phyloP scores from a whole-genome alignment of 2,888 invertebrate species.

The Hypolimnas misippus region DNA sequence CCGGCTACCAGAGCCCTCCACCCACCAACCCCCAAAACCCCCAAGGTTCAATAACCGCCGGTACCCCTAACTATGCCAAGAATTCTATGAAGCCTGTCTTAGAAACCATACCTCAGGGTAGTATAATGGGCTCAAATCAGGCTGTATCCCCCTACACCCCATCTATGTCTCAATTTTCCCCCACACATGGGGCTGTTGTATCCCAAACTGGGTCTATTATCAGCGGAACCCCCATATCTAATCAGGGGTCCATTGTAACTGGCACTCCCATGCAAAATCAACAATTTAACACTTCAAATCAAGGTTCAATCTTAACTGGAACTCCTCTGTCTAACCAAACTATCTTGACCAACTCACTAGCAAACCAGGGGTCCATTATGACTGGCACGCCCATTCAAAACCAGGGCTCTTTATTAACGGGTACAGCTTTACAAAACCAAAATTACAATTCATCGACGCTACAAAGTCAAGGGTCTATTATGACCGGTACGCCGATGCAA shows the following conservation, averaged over 20 bases:
- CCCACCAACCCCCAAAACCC: slow-evolving; percentile 51
- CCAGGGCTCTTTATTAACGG: slow-evolving; percentile 18
- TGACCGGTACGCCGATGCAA: slow-evolving; percentile 18
- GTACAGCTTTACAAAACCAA: slow-evolving; percentile 21
- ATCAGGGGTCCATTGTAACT: slow-evolving; percentile 32
- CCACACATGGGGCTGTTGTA: slow-evolving; percentile 48
- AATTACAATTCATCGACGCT: not conserved
- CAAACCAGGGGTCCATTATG: slow-evolving; percentile 32
- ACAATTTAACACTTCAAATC: slow-evolving; percentile 17
- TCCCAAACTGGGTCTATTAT: slow-evolving; percentile 45
- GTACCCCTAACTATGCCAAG: slow-evolving; percentile 55
- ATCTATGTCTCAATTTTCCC: slow-evolving; percentile 47
- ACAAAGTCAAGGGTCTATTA: slow-evolving; percentile 28
- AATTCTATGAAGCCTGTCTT: slow-evolving; percentile 62
- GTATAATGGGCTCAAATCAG: slow-evolving; percentile 57
- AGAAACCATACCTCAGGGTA: slow-evolving; percentile 74
- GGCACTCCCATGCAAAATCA: slow-evolving; percentile 44
- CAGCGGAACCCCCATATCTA: slow-evolving; percentile 40
- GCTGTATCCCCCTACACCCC: slow-evolving; percentile 54
- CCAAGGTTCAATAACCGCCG: slow-evolving; percentile 55
- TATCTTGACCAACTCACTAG: slow-evolving; percentile 14
- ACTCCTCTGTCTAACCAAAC: slow-evolving; percentile 26
- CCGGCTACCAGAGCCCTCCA: slow-evolving; percentile 58
- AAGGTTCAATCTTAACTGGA: slow-evolving; percentile 26
- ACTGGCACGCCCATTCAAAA: slow-evolving; percentile 27